phyloP scores from a whole-genome alignment of 2,113 vertebrate genomes.

The Limanda limanda region DNA sequence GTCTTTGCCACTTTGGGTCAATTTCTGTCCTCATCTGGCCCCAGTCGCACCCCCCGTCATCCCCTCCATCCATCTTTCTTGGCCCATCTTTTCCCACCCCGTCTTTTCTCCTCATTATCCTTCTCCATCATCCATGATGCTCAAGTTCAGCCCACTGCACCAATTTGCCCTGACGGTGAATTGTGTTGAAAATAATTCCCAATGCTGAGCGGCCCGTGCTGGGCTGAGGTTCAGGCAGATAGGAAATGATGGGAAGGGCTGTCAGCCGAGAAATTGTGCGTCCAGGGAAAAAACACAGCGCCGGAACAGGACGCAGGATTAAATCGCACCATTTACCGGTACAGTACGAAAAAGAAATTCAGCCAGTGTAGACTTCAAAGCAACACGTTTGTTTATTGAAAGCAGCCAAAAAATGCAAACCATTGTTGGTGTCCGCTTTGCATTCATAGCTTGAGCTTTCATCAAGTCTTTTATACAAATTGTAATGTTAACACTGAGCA shows the following conservation, averaged over 20 bases:
- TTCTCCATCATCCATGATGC: conserved; percentile 53
- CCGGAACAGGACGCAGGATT: conserved; percentile 8
- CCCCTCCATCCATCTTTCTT: conserved; percentile 27
- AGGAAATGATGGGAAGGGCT: conserved; percentile 54
- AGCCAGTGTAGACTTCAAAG: neutral
- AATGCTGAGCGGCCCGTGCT: conserved; percentile 36
- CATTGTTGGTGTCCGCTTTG: neutral
- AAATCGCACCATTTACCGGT: neutral
- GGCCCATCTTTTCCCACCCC: conserved; percentile 16
- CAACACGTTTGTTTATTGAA: neutral
- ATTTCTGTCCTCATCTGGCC: neutral
- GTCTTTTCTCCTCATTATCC: conserved; percentile 57
- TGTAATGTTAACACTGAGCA: conserved; percentile 15
- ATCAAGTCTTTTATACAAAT: conserved; percentile 3
- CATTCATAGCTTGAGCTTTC: neutral
- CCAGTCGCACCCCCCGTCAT: conserved; percentile 3
- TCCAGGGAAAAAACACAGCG: conserved; percentile 9
- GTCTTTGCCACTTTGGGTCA: neutral
- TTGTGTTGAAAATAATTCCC: conserved; percentile 64
- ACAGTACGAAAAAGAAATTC: neutral
- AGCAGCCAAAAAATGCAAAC: conserved; percentile 1
- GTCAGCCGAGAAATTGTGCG: conserved; percentile 23
- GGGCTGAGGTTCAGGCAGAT: conserved; percentile 45
- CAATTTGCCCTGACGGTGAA: conserved; percentile 64
- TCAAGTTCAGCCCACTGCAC: conserved; percentile 53